Percentiles rank a stretch among this genome's conserved stretches.
Evolutionary conservation across 2,888 invertebrate species (phyloP).

Genomic region (Andrena camellia): DNA sequence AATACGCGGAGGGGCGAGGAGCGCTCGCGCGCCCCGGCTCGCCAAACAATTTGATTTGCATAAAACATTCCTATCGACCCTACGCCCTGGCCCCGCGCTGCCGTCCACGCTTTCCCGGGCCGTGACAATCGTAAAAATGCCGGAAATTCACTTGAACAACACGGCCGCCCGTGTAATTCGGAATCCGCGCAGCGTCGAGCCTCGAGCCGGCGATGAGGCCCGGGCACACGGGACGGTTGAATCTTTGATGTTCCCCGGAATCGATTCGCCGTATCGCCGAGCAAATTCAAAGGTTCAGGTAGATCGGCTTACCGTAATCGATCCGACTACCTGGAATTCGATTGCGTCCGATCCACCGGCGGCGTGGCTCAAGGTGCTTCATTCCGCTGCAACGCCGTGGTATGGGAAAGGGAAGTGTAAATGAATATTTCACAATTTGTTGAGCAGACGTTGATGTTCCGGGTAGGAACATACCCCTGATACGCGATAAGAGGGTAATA

Average conservation of each 20-base stretch:
- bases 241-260: conserved; percentile 28
- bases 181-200: conserved; percentile 44
- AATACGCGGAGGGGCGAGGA: conserved; percentile 45
- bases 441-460: neutral
- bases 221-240: neutral
- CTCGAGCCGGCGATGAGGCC: conserved; percentile 19
- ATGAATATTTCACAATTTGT: neutral
- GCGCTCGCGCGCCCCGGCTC: conserved; percentile 39
- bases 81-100: conserved; percentile 6
- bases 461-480: too few relatives aligned
- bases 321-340: conserved; percentile 4
- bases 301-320: neutral
- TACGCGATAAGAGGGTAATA: too few relatives aligned
- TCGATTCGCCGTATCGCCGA: neutral
- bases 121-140: conserved; percentile 56
- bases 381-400: neutral
- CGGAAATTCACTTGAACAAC: conserved; percentile 48
- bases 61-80: conserved; percentile 68
- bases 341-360: neutral
- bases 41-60: conserved; percentile 71
- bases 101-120: conserved; percentile 19
- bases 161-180: conserved; percentile 42
- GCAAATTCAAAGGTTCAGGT: neutral
- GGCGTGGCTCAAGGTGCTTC: neutral
- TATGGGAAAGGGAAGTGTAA: neutral